Conservation (phyloP, 2,113 vertebrate species). For the Dicerorhinus sumatrensis region DNA sequence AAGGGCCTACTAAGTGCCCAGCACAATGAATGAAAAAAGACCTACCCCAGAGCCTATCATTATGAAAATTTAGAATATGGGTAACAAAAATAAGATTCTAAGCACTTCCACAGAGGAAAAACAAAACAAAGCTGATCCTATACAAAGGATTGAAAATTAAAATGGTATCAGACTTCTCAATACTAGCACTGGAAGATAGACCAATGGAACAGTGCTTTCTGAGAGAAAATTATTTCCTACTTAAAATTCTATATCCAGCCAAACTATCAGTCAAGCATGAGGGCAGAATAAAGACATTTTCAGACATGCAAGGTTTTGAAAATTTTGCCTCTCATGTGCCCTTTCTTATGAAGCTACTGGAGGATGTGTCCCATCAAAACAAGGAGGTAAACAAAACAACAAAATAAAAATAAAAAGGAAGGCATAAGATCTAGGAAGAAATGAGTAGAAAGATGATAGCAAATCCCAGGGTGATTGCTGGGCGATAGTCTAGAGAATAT, state of each 20-base stretch:
- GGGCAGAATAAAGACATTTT: conserved; percentile 28
- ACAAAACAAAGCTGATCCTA: not conserved
- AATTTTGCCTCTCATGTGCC: not conserved
- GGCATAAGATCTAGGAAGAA: not conserved
- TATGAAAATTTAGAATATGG: not conserved
- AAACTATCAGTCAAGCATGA: not conserved
- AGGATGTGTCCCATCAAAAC: not conserved
- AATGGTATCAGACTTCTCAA: not conserved
- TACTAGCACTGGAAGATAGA: not conserved
- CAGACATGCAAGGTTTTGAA: not conserved
- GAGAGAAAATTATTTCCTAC: not conserved
- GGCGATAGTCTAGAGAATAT: not conserved
- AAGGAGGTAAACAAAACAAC: not conserved
- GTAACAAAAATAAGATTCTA: conserved; percentile 28
- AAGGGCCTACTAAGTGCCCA: not conserved
- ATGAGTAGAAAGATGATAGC: not conserved
- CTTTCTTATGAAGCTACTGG: conserved; percentile 7
- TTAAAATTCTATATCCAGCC: not conserved
- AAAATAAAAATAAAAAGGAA: conserved; percentile 31
- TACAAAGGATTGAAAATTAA: not conserved
- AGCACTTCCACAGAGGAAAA: not conserved
- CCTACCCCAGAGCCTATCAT: not conserved
- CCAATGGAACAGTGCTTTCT: not conserved
- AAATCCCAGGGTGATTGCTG: not conserved
- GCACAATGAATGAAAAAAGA: not conserved